Base-by-base conservation (phyloP, 2,888 invertebrate species). In the Caenorhabditis sp. region DNA sequence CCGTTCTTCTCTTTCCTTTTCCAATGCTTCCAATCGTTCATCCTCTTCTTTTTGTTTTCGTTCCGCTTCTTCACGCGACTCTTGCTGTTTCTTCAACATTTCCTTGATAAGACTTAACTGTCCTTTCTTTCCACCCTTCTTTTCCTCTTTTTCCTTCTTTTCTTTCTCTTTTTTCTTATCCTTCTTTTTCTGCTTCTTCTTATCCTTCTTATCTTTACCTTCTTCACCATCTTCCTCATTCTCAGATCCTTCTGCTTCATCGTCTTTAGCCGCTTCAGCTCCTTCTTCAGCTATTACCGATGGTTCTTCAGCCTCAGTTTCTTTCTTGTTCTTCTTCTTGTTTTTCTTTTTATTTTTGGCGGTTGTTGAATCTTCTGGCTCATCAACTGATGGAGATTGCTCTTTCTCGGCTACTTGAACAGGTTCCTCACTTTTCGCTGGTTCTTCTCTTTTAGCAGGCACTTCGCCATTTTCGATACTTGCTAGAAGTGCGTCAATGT, bases 11-110 rank as follows among this genome's bases (percentile, higher is more conserved):
- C 78, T 80, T 23, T 82, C 83, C 43, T 63, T 62, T 36, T 70
- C 76, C 27, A 78, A 63, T 10, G 59, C 62, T 12, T 74, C 76
- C 25, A 68, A 26, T 21, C 76, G 62, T 67, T 92, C 89, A 78
- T 92, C 92, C 90, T 95, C 89, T 59, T 85, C 83, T 52, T 94
- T 94, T 84, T 92, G 92, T 74, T 91, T 91, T 27, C 90, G 77
- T 63, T 78, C 68, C 21, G 87, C 74, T 59, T 88, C 83, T 62
- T 88, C 88, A 70, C 89, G 86, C 63, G 95, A 94, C 88, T 95
- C 95, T 87, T 83, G 85, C 54, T 88, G 82, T 63, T 85, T 85
- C 65, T 86, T 84, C 75, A 89, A 84, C 57, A 88, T 83, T 73
- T 90, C 90, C 77, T 89, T 88, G 76, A 90, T 79, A 61, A 77